Conservation (phyloP, 2,888 invertebrate species). For the Xanthia togata region DNA sequence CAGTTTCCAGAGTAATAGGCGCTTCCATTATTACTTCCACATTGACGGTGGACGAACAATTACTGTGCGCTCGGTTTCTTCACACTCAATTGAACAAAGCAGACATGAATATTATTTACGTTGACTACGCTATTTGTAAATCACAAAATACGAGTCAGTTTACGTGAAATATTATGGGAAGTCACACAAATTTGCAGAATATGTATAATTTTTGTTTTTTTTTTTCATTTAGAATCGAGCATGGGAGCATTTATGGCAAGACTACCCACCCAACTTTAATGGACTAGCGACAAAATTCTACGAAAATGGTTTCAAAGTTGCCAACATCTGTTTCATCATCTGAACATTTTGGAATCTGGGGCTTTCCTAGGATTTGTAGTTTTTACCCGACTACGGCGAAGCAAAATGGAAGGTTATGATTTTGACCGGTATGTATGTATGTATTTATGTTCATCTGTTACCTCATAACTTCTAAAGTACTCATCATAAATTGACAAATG, state of each 20-base stretch:
- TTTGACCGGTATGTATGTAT: too few species aligned
- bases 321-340: not conserved
- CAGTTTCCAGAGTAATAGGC: constrained; percentile 46
- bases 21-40: constrained; percentile 65
- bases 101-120: constrained; percentile 60
- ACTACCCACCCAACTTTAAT: not conserved
- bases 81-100: constrained; percentile 78
- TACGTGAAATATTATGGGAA: constrained; percentile 27
- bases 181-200: constrained; percentile 3
- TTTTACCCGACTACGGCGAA: too few species aligned
- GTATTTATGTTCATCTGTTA: too few species aligned
- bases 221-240: not conserved
- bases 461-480: too few species aligned
- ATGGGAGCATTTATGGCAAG: not conserved
- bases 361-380: not conserved
- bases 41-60: constrained; percentile 69
- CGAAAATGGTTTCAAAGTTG: not conserved
- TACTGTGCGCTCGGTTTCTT: constrained; percentile 67
- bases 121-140: constrained; percentile 36
- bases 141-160: constrained; percentile 19
- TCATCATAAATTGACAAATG: too few species aligned
- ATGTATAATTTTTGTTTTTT: not conserved
- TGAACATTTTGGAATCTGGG: not conserved
- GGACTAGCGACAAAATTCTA: too few species aligned
- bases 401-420: too few species aligned